Base-by-base conservation (phyloP, 2,888 invertebrate species). In the Bursaphelenchus okinawaensis region DNA sequence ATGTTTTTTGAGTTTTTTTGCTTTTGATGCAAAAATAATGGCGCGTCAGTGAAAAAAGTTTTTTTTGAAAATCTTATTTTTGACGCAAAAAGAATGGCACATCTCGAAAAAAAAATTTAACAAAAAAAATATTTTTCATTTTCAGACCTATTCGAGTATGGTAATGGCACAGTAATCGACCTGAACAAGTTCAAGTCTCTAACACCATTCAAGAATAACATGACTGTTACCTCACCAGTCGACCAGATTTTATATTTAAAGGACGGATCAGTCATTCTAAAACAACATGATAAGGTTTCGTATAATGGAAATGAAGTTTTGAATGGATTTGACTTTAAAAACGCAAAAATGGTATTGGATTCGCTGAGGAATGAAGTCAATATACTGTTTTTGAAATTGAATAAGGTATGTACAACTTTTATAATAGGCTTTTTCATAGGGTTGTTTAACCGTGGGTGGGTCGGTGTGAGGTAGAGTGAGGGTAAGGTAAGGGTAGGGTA, bases 351-450 rank as follows among this genome's bases (percentile, higher is more conserved):
- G 83, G 92, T 93, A 64, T 91, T 95, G 58, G 93, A 93, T 59
- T 95, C 96, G 26, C 91, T 93, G 28, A 93, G 95, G 83, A 94
- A 94, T 8, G 90, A 91, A 82, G 87, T 98, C 60, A 95, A 94
- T 85, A 90, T 98, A n/a, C 40, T 40, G 40, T 40, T 40, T 6
- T 12, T 1, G 40, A 40, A 40, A n/a, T 16, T n/a, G 1, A 40
- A 40, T 40, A 40, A 40, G 40, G 40, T 40, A 40, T 16, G n/a
- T 40, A 16, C n/a, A n/a, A 29, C 16, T 40, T 40, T 40, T n/a
- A n/a, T n/a, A n/a, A n/a, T n/a, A n/a, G n/a, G n/a, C n/a, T n/a
- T n/a, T n/a, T n/a, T n/a, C n/a, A n/a, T n/a, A n/a, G n/a, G n/a
- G n/a, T n/a, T n/a, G n/a, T n/a, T n/a, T n/a, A n/a, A n/a, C n/a